Evolutionary conservation across 1,140 invertebrate genomes (phyloP).

Genomic region (Drosophila saltans): DNA sequence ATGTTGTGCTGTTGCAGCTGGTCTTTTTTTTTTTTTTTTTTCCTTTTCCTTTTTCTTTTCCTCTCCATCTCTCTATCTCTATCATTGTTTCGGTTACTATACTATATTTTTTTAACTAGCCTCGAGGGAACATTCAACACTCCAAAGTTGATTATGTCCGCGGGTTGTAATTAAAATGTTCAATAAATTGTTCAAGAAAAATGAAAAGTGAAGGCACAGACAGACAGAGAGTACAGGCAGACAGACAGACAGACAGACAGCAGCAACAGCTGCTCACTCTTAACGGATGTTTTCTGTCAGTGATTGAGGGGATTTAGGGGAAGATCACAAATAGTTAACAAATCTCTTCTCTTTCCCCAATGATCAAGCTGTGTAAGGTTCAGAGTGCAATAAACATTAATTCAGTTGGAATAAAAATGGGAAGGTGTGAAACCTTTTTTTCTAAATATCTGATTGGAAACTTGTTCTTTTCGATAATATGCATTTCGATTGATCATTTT

Average conservation of each 20-base stretch:
- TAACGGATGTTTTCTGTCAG: conserved; percentile 15
- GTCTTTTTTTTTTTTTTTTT: conserved; percentile 33
- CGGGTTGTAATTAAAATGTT: conserved; percentile 76
- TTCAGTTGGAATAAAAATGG: not conserved
- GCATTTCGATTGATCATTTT: no score
- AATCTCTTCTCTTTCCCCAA: no score
- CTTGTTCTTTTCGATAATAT: not conserved
- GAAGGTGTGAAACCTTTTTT: not conserved
- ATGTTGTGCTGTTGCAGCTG: conserved; percentile 38
- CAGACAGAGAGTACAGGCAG: not conserved
- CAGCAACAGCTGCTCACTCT: not conserved
- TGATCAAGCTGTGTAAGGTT: not conserved
- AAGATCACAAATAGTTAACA: no score
- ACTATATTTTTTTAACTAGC: conserved; percentile 34
- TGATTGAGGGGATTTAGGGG: not conserved
- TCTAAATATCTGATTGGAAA: not conserved
- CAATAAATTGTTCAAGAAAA: conserved; percentile 54
- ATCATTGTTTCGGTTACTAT: conserved; percentile 9
- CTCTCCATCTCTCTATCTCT: not conserved
- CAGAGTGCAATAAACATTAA: not conserved
- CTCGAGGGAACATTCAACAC: conserved; percentile 40
- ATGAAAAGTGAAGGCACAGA: conserved; percentile 15
- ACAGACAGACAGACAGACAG: not conserved
- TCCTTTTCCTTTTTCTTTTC: not conserved
- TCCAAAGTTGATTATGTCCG: conserved; percentile 55